Evolutionary conservation across 2,797 vertebrate genomes (phyloP).

Genomic region (Peromyscus melanophrys): DNA sequence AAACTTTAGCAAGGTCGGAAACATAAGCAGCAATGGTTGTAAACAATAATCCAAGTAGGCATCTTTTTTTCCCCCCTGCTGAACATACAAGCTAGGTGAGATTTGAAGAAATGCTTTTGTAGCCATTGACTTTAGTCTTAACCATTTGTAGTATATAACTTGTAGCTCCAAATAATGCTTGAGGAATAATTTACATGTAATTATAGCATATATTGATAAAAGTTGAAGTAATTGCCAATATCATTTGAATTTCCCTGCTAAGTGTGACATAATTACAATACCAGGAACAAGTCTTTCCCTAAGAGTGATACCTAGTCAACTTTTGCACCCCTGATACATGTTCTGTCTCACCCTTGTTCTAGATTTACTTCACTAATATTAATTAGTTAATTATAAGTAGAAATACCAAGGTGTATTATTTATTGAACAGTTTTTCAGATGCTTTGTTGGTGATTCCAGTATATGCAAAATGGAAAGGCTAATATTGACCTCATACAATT

Average conservation of each 20-base stretch:
- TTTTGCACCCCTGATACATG: not conserved
- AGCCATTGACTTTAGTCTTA: not conserved
- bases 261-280: not conserved
- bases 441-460: not conserved
- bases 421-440: not conserved
- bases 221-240: not conserved
- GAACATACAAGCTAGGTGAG: not conserved
- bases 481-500: not conserved
- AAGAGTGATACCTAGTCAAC: not conserved
- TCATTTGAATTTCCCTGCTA: conserved; percentile 4
- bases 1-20: not conserved
- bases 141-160: not conserved
- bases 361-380: not conserved
- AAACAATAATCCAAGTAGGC: not conserved
- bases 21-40: not conserved
- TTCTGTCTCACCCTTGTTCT: not conserved
- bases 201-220: not conserved
- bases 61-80: too few relatives aligned
- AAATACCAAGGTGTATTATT: not conserved
- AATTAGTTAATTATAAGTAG: not conserved
- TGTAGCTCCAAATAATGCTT: not conserved
- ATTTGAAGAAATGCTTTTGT: not conserved
- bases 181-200: not conserved
- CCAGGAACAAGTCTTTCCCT: not conserved
- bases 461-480: not conserved